Base-by-base conservation (phyloP, 2,797 vertebrate genomes). In the Limnodromus scolopaceus region DNA sequence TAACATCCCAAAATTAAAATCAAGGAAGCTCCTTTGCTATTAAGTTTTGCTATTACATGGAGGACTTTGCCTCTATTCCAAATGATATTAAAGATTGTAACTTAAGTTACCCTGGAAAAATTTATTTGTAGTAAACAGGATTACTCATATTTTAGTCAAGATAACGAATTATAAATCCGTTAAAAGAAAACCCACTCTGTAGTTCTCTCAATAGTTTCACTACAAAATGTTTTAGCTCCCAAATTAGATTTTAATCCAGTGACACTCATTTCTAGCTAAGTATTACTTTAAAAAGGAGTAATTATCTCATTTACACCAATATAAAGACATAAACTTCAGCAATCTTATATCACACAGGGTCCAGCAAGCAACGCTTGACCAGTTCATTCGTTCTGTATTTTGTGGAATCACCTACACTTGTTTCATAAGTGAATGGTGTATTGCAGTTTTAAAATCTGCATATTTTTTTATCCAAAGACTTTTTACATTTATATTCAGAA, bases 121-220 rank as follows among this genome's bases (percentile, higher is more conserved):
- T 18, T 13, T 32, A 6, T 68, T 51, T 16, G 24, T 30, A 55
- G 2, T 30, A 60, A 83, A 83, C 25, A 63, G 11, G 8, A 12
- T 23, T 85, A 27, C 46, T 80, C 17, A 25, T 71, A 45, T 64
- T 96, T 84, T 54, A 51, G 28, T 68, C 61, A 87, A 82, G 57
- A 82, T 30, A 36, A 54, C 14, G 5, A 51, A 23, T 14, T 11
- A 49, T 25, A 51, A 91, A 51, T 43, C 11, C 27, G 32, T 64
- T 66, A 11, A 63, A 6, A 71, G 61, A 86, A 87, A 68, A 54
- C 27, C 9, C 0, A 9, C 25, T 91, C 58, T 68, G 36, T 27
- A 41, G 43, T 57, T 78, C 17, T 66, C 19, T 39, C 38, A 32
- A n/a, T 13, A 75, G 12, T 66, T 75, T 41, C 36, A 74, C 27